phyloP scores from a whole-genome alignment of 2,113 vertebrate species.

The Tapirus terrestris region DNA sequence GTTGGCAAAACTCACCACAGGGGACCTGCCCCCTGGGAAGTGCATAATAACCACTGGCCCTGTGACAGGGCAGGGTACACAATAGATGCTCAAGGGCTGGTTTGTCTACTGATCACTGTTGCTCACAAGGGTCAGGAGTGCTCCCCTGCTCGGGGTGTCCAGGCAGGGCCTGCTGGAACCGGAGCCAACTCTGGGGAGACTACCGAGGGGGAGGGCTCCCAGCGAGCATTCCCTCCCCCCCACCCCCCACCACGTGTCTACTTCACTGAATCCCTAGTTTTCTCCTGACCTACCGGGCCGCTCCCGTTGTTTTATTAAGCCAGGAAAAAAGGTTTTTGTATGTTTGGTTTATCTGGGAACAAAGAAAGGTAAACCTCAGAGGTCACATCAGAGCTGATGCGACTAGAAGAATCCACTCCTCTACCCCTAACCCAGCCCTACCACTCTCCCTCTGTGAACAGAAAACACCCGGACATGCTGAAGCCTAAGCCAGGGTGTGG shows the following conservation, averaged over 20 bases:
- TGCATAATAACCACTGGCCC: neutral
- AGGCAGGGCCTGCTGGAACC: neutral
- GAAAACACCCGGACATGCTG: neutral
- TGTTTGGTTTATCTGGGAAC: conserved; percentile 51
- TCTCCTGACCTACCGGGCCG: neutral
- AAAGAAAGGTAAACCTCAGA: conserved; percentile 55
- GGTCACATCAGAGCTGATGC: conserved; percentile 49
- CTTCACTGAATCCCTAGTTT: neutral
- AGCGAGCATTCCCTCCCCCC: neutral
- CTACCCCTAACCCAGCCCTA: neutral
- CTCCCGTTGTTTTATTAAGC: neutral
- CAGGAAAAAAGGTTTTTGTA: neutral
- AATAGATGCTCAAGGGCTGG: neutral
- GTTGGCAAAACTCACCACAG: neutral
- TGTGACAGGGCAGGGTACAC: neutral
- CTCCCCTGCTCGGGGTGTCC: neutral
- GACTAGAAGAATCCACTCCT: neutral
- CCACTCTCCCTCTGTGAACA: neutral
- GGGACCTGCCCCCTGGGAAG: neutral
- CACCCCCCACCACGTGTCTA: neutral
- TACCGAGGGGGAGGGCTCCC: neutral
- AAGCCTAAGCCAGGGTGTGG: neutral
- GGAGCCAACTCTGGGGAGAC: neutral
- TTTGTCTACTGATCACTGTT: neutral
- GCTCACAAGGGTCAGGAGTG: neutral